Evolutionary conservation across 1,140 invertebrate species (phyloP).

Genomic region (Zelostemma sp.): DNA sequence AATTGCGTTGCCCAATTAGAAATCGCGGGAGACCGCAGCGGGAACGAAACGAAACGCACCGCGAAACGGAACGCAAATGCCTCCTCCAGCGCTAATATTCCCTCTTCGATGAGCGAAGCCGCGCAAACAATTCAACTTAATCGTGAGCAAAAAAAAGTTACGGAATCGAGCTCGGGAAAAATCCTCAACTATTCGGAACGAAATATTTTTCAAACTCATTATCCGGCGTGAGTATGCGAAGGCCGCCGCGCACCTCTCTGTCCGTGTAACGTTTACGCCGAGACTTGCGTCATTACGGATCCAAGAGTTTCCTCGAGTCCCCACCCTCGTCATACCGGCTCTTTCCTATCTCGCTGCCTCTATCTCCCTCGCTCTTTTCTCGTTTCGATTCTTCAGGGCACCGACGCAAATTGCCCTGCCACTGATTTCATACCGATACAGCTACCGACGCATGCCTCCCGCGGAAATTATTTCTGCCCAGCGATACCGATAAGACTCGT

Average conservation of each 20-base stretch:
- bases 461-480: background rate
- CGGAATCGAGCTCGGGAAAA: too few relatives aligned
- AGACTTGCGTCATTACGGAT: constrained; percentile 45
- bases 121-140: too few relatives aligned
- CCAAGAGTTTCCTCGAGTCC: constrained; percentile 47
- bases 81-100: too few relatives aligned
- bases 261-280: constrained; percentile 34
- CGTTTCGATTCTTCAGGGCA: constrained; percentile 4
- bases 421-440: constrained; percentile 8
- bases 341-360: constrained; percentile 36
- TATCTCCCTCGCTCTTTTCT: constrained; percentile 17
- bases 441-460: constrained; percentile 3
- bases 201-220: constrained; percentile 50
- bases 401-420: constrained; percentile 13
- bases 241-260: constrained; percentile 31
- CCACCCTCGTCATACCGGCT: constrained; percentile 32
- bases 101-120: too few relatives aligned
- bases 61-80: constrained; percentile 25
- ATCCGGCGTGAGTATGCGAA: constrained; percentile 47
- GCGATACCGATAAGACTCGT: background rate
- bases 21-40: constrained; percentile 53
- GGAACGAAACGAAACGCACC: constrained; percentile 38
- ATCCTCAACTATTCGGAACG: constrained; percentile 9
- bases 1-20: constrained; percentile 64
- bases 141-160: too few relatives aligned